Percentiles rank a stretch among this genome's conserved stretches.
Conservation (phyloP, 2,797 vertebrate species). For the Phrynocephalus guinanensis region DNA sequence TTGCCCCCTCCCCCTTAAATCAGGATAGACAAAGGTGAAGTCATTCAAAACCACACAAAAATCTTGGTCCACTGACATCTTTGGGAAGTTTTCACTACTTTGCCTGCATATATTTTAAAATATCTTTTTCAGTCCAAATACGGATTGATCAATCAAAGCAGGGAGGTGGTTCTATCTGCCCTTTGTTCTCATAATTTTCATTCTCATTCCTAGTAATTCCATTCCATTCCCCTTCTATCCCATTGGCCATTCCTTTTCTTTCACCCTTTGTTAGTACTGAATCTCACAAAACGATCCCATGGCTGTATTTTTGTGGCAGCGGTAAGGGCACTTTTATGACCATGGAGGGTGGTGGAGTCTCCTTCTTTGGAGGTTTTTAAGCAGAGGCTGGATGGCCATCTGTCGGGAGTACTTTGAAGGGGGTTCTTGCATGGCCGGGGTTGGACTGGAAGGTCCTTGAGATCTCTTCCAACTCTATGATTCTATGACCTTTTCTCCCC, state of each 20-base stretch:
- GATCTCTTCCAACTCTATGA: too few relatives aligned
- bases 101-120: background rate
- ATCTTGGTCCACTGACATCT: background rate
- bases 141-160: too few relatives aligned
- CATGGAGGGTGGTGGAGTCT: too few relatives aligned
- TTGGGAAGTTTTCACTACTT: background rate
- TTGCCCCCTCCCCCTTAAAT: too few relatives aligned
- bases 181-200: background rate
- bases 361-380: too few relatives aligned
- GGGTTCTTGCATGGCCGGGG: too few relatives aligned
- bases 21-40: background rate
- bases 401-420: too few relatives aligned
- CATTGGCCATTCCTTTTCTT: background rate
- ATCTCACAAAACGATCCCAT: background rate
- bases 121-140: background rate
- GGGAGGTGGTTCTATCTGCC: background rate
- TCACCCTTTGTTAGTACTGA: background rate
- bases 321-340: background rate
- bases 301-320: background rate
- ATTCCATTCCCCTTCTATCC: background rate
- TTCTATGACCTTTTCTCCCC: background rate
- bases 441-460: too few relatives aligned
- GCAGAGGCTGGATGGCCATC: too few relatives aligned
- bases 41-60: background rate
- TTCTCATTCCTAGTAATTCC: background rate